Base-by-base conservation (phyloP, 2,113 vertebrate species). In the Festucalex cinctus region DNA sequence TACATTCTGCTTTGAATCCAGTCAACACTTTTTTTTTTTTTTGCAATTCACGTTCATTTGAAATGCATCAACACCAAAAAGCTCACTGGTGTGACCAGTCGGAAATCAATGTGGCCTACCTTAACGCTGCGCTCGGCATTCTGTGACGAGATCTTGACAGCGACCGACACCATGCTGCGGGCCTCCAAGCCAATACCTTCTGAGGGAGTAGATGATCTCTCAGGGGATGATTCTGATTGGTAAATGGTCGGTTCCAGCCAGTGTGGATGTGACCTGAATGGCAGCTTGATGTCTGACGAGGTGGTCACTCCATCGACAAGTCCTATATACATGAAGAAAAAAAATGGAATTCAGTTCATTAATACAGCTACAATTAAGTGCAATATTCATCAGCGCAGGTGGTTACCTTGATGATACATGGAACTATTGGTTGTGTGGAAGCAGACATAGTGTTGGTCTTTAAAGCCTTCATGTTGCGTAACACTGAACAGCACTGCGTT, bases 211-310 rank as follows among this genome's bases (percentile, higher is more conserved):
- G 91, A 85, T 0, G 84, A 77, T 68, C 89, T 91, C 24, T 88
- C 91, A 32, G 93, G 82, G 17, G 92, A 86, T 0, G 93, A 93
- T 81, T 97, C 95, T 24, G 93, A 95, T 28, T 93, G 93, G 76
- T 94, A 97, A 83, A 99, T 91, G 41, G 94, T 95, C 26, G 94
- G 95, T 75, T 99, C 97, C 80, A 99, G 86, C 96, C 96, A 98
- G 24, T 95, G 95, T 19, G 96, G 96, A 57, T 91, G 93, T 3
- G 90, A 92, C 63, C 91, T 90, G 81, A 88, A 95, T 57, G 96
- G 96, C 63, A 98, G 83, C 48, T 92, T 93, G 5, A 93, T 78
- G 66, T 96, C 96, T 64, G 87, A 88, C 13, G 85, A 88, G 13
- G 90, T 79, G 6, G 92, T 66, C 0, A 85, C 79, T 65, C 94